Evolutionary conservation across 2,888 invertebrate genomes (phyloP).

Genomic region (Platycheirus rosarum): DNA sequence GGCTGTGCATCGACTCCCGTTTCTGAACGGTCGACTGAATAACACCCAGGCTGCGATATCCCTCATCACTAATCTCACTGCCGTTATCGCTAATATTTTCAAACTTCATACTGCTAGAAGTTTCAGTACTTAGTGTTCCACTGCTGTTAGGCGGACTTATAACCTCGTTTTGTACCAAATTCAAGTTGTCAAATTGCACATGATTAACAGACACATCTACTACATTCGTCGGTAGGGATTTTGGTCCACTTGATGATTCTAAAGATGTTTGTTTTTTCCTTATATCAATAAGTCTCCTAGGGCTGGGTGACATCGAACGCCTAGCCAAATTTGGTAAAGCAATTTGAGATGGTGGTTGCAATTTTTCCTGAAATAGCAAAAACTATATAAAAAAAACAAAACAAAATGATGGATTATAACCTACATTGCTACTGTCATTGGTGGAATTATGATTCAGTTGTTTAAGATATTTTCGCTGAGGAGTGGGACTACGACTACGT

Average conservation of each 20-base stretch:
- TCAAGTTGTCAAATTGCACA: constrained; percentile 76
- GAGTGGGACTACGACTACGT: constrained; percentile 84
- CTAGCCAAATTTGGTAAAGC: constrained; percentile 79
- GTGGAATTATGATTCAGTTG: constrained; percentile 76
- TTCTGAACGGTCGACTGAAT: constrained; percentile 85
- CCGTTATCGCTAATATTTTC: constrained; percentile 90
- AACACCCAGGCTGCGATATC: constrained; percentile 91
- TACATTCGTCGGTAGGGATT: constrained; percentile 76
- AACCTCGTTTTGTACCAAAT: constrained; percentile 59
- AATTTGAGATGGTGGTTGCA: constrained; percentile 67
- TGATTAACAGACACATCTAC: constrained; percentile 64
- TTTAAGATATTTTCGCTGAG: constrained; percentile 83
- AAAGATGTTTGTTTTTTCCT: constrained; percentile 81
- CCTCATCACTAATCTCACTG: constrained; percentile 93
- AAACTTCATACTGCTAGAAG: constrained; percentile 79
- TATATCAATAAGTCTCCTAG: constrained; percentile 80
- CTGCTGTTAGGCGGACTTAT: constrained; percentile 60
- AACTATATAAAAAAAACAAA: neutral
- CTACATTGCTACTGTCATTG: constrained; percentile 50
- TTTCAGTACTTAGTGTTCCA: constrained; percentile 74
- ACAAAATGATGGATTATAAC: neutral
- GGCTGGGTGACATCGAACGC: constrained; percentile 82
- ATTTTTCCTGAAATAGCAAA: constrained; percentile 49
- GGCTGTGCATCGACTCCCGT: constrained; percentile 87
- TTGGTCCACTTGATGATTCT: constrained; percentile 78